A percentile compares a stretch with the other conserved stretches of the same genome.
Evolutionary conservation across 2,113 vertebrate species (phyloP).

Genomic region (Xerus inauris): DNA sequence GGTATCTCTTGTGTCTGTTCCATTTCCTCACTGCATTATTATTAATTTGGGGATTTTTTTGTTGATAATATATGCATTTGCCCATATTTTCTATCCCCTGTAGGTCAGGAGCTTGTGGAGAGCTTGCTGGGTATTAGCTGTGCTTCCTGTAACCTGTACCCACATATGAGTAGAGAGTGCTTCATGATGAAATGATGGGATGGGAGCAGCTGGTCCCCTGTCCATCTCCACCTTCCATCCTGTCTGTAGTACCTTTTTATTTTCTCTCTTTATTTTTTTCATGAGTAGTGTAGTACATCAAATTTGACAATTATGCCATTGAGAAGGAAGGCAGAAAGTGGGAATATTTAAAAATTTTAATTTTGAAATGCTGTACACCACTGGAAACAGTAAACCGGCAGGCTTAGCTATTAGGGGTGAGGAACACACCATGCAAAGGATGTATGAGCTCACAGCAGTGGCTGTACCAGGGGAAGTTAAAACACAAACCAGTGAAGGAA

Average conservation of each 20-base stretch:
- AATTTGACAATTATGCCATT: neutral
- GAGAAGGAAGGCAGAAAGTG: neutral
- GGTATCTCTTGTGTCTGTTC: neutral
- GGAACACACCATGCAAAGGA: neutral
- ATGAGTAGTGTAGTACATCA: neutral
- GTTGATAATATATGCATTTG: neutral
- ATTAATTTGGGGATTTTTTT: neutral
- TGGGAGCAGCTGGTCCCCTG: neutral
- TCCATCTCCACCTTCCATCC: neutral
- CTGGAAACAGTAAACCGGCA: neutral
- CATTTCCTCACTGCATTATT: constrained; percentile 12
- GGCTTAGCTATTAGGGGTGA: neutral
- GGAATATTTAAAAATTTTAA: neutral
- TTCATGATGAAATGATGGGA: neutral
- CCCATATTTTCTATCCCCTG: neutral
- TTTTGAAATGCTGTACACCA: neutral
- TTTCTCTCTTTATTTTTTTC: constrained; percentile 19
- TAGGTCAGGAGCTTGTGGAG: neutral
- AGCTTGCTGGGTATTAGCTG: rapidly evolving
- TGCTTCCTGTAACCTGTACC: neutral
- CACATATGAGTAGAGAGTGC: neutral
- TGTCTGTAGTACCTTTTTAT: neutral
- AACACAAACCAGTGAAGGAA: neutral
- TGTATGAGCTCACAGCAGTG: neutral
- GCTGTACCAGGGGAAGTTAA: neutral